phyloP scores from a whole-genome alignment of 2,113 vertebrate species.

The Pelmatolapia mariae region DNA sequence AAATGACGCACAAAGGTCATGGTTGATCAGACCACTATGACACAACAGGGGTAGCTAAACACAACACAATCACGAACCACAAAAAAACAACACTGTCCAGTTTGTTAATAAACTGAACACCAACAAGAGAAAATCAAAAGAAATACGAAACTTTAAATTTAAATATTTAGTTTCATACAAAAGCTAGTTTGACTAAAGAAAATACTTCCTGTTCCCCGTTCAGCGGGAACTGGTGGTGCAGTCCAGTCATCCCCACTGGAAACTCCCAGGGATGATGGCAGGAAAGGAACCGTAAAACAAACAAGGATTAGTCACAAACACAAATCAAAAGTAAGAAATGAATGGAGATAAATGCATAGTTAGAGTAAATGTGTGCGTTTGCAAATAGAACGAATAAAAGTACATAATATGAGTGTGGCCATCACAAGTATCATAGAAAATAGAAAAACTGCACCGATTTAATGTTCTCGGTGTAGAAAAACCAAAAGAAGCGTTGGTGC shows the following conservation, averaged over 20 bases:
- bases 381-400: background rate
- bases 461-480: background rate
- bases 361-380: background rate
- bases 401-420: rapidly evolving
- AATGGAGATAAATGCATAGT: rapidly evolving
- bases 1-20: background rate
- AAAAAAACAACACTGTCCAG: background rate
- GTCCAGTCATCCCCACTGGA: background rate
- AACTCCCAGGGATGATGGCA: rapidly evolving
- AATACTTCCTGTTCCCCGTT: background rate
- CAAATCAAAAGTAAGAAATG: background rate
- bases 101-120: background rate
- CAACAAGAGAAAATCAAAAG: background rate
- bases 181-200: background rate
- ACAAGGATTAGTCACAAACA: background rate
- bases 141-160: background rate
- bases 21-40: background rate
- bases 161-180: background rate
- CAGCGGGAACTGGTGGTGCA: background rate
- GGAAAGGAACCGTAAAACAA: background rate
- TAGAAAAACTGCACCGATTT: background rate
- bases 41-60: background rate
- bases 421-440: background rate
- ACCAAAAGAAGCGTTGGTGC: background rate
- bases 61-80: background rate